These are phyloP conservation scores for Ciconia stormi DNA, from an alignment of 2,113 vertebrate species.

Conservation along the genomic window DNA sequence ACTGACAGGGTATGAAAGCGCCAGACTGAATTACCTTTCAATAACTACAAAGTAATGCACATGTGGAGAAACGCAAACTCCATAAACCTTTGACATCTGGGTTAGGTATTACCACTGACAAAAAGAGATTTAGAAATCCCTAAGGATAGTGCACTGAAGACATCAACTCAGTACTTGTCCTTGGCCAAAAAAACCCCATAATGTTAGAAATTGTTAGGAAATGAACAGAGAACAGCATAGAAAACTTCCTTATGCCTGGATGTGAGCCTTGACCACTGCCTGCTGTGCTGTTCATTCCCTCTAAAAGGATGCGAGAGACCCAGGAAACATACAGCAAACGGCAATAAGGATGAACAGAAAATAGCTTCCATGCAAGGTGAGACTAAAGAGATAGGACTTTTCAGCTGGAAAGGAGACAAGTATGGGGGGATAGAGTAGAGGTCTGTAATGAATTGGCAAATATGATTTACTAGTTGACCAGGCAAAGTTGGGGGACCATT, in stretches of 20 bases:
- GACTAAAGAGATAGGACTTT: background rate
- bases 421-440: background rate
- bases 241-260: background rate
- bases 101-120: background rate
- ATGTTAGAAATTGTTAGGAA: background rate
- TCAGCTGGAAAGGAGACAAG: background rate
- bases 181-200: background rate
- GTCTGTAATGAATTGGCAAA: background rate
- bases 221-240: background rate
- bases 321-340: background rate
- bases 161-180: background rate
- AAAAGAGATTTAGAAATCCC: background rate
- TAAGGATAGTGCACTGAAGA: background rate
- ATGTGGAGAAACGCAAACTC: background rate
- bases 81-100: background rate
- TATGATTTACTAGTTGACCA: background rate
- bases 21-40: background rate
- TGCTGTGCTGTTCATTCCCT: background rate
- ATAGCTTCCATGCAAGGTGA: background rate
- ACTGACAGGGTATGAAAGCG: background rate
- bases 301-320: background rate
- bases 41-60: background rate
- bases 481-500: background rate
- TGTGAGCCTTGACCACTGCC: background rate
- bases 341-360: background rate